These are phyloP conservation scores for Globicephala melas DNA, from an alignment of 2,113 vertebrate species.

Conservation along the genomic window DNA sequence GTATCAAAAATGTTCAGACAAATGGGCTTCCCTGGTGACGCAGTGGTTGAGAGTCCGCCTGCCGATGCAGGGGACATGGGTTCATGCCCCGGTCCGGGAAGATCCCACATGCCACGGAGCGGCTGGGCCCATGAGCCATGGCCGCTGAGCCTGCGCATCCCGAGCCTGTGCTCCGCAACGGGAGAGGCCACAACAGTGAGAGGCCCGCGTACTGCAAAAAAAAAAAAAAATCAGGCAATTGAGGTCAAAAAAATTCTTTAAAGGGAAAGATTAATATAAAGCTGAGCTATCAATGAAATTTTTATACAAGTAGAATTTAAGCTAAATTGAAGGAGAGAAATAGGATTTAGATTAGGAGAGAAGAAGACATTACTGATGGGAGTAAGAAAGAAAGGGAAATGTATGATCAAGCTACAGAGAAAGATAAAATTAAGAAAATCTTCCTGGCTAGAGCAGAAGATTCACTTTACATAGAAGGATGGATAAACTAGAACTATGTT, in stretches of 20 bases:
- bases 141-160: no score
- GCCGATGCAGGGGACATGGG: no score
- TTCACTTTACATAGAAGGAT: not conserved
- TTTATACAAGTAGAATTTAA: constrained; percentile 33
- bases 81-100: no score
- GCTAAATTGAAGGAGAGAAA: not conserved
- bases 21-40: not conserved
- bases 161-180: no score
- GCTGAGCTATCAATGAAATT: not conserved
- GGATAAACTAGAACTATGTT: not conserved
- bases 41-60: no score
- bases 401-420: not conserved
- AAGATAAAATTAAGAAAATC: constrained; percentile 11
- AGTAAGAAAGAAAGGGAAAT: not conserved
- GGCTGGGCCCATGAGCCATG: no score
- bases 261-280: constrained; percentile 4
- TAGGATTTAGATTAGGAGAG: not conserved
- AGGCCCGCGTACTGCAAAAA: no score
- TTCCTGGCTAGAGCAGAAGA: not conserved
- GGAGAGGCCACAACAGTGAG: no score
- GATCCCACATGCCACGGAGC: no score
- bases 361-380: not conserved
- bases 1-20: not conserved
- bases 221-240: not conserved
- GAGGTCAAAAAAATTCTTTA: not conserved